Evolutionary conservation across 2,888 invertebrate species (phyloP), one percentile per base, ranked within the genome.

Genomic region (Brachyptera putata): DNA sequence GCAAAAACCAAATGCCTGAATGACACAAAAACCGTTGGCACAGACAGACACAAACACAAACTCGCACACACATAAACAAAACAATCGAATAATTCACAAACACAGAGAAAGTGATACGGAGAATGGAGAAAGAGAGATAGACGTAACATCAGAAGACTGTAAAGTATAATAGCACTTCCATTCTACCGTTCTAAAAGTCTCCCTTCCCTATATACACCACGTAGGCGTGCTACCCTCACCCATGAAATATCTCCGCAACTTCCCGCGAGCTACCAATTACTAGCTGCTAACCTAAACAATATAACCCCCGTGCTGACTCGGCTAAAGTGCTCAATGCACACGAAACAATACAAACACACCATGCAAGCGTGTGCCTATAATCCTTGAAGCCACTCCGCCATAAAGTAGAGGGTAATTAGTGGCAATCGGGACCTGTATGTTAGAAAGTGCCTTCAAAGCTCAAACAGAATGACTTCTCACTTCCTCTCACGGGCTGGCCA

Each of bases 201-300:
- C 41, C 21, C 41, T 18, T 41, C 41, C 41, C 16, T 41, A 2
- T 21, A 41, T 21, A 18, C n/a, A n/a, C n/a, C n/a, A n/a, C n/a
- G n/a, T n/a, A n/a, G n/a, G n/a, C 41, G 16, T 41, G 5, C 16
- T 7, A 11, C 41, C 41, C 16, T 7, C 11, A 21, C 22, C 46
- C 24, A 1, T 13, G n/a, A 16, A 50, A 50, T 50, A 53, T 14
- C 34, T 53, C 18, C 53, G 36, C 53, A 22, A 22, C 49, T n/a
- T 11, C 11, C 39, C 49, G 18, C 53, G 36, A 16, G 21, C 53
- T 5, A 34, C 53, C 53, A 53, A 53, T 53, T 53, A 53, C 34
- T 53, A 16, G 53, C 36, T 53, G 53, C 53, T 53, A 53, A 53
- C 53, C 53, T 53, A 53, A 53, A 53, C 53, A 53, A 53, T 36